Conservation (phyloP, 2,113 vertebrate species). For the Bubo scandiacus region DNA sequence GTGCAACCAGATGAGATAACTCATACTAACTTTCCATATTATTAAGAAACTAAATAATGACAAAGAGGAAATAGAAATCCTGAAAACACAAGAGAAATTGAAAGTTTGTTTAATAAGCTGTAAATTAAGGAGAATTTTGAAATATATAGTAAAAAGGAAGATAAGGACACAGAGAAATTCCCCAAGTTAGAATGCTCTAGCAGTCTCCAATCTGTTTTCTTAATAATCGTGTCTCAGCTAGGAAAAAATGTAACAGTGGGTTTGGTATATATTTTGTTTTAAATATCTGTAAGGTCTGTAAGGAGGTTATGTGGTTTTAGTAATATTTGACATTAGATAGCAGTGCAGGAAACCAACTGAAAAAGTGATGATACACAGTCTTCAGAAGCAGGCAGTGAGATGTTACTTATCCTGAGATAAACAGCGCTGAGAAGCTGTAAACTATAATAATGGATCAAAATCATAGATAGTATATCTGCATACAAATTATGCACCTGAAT, state of each 20-base stretch:
- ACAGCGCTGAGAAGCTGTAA: background rate
- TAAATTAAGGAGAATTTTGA: background rate
- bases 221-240: background rate
- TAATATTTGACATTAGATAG: background rate
- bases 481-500: background rate
- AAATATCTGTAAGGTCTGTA: background rate
- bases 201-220: background rate
- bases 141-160: background rate
- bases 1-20: background rate
- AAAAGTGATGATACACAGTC: background rate
- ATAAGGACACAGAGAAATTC: background rate
- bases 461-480: background rate
- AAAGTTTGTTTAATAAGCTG: background rate
- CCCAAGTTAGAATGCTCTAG: background rate
- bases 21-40: background rate
- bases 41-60: background rate
- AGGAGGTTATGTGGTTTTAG: background rate
- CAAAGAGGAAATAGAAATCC: background rate
- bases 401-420: background rate
- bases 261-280: background rate
- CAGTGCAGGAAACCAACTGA: background rate
- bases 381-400: background rate
- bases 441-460: background rate
- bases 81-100: background rate
- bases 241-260: background rate